A percentile compares a stretch with the other conserved stretches of the same genome.
These are phyloP conservation scores for Argentina silus DNA, from an alignment of 2,797 vertebrate genomes.

Conservation along the genomic window DNA sequence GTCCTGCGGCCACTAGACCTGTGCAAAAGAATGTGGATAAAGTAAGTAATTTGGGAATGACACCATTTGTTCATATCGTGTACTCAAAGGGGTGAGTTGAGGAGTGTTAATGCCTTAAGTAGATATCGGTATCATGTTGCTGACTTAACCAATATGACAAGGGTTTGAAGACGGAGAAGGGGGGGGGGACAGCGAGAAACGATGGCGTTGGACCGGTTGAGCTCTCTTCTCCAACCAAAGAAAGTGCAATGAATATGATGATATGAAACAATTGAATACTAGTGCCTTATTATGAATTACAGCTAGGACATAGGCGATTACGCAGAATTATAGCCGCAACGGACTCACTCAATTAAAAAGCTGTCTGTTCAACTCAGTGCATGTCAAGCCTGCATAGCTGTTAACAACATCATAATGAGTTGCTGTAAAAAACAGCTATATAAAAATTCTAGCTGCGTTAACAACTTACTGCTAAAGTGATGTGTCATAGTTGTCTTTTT, in stretches of 20 bases:
- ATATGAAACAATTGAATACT: too few species aligned
- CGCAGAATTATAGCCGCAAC: too few species aligned
- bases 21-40: conserved; percentile 70
- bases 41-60: conserved; percentile 73
- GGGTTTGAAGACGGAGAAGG: conserved; percentile 25
- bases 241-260: not conserved
- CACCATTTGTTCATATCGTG: conserved; percentile 27
- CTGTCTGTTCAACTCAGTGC: too few species aligned
- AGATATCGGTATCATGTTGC: conserved; percentile 6
- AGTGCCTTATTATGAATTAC: too few species aligned
- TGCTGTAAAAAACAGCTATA: too few species aligned
- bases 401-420: too few species aligned
- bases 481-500: not conserved
- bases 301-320: too few species aligned
- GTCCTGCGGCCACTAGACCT: conserved; percentile 48
- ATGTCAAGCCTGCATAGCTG: too few species aligned
- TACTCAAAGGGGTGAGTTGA: conserved; percentile 5
- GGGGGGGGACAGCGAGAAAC: conserved; percentile 12
- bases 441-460: not conserved
- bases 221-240: conserved; percentile 25
- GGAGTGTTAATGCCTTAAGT: conserved; percentile 7
- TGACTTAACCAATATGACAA: conserved; percentile 52
- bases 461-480: not conserved
- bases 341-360: too few species aligned
- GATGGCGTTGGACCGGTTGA: conserved; percentile 67